Evolutionary conservation across 2,888 invertebrate species (phyloP).

Genomic region (Lagria hirta): DNA sequence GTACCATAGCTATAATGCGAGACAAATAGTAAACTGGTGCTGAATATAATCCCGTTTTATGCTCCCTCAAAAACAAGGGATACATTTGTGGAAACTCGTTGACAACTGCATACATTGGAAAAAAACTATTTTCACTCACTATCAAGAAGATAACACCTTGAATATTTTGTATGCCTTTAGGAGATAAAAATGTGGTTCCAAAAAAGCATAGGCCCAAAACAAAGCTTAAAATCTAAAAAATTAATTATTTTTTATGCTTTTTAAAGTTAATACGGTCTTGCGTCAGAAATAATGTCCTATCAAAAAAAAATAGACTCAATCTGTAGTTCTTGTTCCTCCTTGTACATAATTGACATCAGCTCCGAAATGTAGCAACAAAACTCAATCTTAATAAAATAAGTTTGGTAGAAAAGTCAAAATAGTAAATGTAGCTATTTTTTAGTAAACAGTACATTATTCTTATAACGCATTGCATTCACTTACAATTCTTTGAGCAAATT

Average conservation of each 20-base stretch:
- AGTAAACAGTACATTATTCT: too few species aligned
- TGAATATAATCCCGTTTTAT: constrained; percentile 79
- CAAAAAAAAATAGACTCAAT: too few species aligned
- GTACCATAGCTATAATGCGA: constrained; percentile 78
- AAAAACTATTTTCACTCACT: constrained; percentile 88
- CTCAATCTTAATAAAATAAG: too few species aligned
- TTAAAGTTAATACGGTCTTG: too few species aligned
- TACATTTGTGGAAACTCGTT: constrained; percentile 80
- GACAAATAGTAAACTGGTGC: constrained; percentile 79
- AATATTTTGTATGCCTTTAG: constrained; percentile 82
- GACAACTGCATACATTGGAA: constrained; percentile 87
- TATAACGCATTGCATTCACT: constrained; percentile 53
- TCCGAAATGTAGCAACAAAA: too few species aligned
- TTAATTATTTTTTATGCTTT: too few species aligned
- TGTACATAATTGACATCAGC: too few species aligned
- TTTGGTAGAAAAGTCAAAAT: too few species aligned
- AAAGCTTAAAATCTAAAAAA: constrained; percentile 66
- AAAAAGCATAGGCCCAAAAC: constrained; percentile 85
- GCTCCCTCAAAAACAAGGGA: constrained; percentile 79
- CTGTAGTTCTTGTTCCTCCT: too few species aligned
- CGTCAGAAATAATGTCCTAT: too few species aligned
- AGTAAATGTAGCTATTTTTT: too few species aligned
- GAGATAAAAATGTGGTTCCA: constrained; percentile 70
- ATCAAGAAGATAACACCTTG: constrained; percentile 87
- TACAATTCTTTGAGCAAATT: constrained; percentile 82